Evolutionary conservation across 2,888 invertebrate species (phyloP).

Genomic region (Adineta ricciae): DNA sequence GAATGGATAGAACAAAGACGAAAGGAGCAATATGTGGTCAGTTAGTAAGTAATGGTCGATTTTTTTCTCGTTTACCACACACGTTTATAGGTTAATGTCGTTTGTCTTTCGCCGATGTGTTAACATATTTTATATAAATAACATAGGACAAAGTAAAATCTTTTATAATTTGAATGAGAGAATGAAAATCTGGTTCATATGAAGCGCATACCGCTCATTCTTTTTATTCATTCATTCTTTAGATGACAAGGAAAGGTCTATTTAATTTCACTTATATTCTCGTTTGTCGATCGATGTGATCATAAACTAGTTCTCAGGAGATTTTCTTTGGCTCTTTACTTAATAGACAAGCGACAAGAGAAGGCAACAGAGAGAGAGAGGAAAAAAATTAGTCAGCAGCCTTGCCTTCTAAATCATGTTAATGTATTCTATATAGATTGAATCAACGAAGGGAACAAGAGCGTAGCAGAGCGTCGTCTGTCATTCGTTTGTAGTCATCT

Average conservation of each 20-base stretch:
- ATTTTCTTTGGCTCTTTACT: background rate
- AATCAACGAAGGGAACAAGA: background rate
- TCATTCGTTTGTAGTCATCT: background rate
- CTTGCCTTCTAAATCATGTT: background rate
- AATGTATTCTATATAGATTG: background rate
- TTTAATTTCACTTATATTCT: background rate
- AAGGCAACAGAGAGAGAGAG: background rate
- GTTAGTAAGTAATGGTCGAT: background rate
- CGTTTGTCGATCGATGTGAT: background rate
- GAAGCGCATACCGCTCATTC: background rate
- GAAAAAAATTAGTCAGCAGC: background rate
- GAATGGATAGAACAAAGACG: background rate
- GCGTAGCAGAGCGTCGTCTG: background rate
- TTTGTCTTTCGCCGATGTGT: background rate
- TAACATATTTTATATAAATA: background rate
- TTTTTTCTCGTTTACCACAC: background rate
- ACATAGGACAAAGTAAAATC: background rate
- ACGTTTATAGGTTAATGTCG: slow-evolving; percentile 1
- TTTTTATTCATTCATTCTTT: background rate
- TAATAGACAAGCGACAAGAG: background rate
- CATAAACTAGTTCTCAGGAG: background rate
- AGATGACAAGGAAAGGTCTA: background rate
- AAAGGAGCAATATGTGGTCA: background rate
- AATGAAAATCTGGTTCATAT: background rate
- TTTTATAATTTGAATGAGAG: background rate